Evolutionary conservation across 2,797 vertebrate species (phyloP), one percentile per base, ranked within the genome.

Genomic region (Carapus acus): DNA sequence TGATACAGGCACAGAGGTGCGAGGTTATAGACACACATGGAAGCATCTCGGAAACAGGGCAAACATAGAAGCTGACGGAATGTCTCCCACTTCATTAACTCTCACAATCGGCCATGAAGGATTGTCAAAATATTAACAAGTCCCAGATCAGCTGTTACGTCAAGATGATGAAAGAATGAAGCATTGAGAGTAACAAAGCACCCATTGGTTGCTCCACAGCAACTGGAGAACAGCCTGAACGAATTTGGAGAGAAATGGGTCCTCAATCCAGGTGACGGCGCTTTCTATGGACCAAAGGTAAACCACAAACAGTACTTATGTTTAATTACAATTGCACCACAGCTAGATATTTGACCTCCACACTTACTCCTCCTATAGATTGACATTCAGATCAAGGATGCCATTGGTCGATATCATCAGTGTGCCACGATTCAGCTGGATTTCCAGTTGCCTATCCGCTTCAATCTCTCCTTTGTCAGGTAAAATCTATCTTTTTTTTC

Each of bases 211-310:
- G 41, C 67, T 52, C 63, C 70, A 57, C 72, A 99, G 96, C 96
- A 98, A 98, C 91, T 98, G 16, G 94, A 98, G 83, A 97, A 91
- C 78, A 97, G 94, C 78, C 84, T 98, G 60, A 96, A 91, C 70
- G 91, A 92, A 40, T 99, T 98, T 58, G 94, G 93, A 34, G 92
- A 96, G 76, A 94, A 94, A 62, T 99, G 96, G 96, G 83, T 93
- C 52, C 83, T 99, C 61, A 98, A 99, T 73, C 93, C 93, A 2
- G 96, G 96, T 0, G 96, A 99, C 49, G 96, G 96, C 53, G 96
- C 96, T 41, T 99, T 99, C 77, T 99, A 98, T 47, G 96, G 96
- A 62, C 96, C 96, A 54, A 99, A 99, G 93, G 96, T 97, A 71
- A 84, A 83, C 24, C 3, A n/a, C 1, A 45, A 2, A 1, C n/a